Evolutionary conservation across 2,888 invertebrate genomes (phyloP).

Genomic region (Tridacna crocea): DNA sequence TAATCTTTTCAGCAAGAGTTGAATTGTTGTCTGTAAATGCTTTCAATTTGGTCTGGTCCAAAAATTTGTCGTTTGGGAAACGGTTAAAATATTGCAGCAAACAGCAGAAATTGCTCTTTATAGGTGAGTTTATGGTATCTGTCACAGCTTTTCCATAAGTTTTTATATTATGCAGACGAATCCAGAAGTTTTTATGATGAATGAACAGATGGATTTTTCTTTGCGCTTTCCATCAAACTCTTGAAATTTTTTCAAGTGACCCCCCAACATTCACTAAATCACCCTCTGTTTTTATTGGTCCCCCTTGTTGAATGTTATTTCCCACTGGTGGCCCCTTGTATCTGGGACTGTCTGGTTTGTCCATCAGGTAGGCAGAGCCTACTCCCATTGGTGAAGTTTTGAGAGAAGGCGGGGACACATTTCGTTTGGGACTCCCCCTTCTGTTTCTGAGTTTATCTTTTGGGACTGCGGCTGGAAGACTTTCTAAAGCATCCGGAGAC

Average conservation of each 20-base stretch:
- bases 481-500: conserved; percentile 43
- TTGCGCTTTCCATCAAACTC: conserved; percentile 34
- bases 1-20: no score
- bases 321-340: conserved; percentile 34
- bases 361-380: conserved; percentile 20
- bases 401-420: conserved; percentile 43
- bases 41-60: no score
- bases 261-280: conserved; percentile 43
- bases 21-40: no score
- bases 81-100: no score
- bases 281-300: conserved; percentile 23
- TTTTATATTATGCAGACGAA: no score
- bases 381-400: conserved; percentile 17
- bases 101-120: no score
- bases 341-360: conserved; percentile 22
- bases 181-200: no score
- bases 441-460: conserved; percentile 50
- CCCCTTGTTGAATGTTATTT: conserved; percentile 6
- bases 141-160: no score
- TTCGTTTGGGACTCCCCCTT: conserved; percentile 41
- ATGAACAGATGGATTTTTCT: no score
- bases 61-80: no score
- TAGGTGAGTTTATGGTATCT: no score
- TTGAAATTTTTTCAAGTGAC: conserved; percentile 58
- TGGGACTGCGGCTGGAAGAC: conserved; percentile 42